These are phyloP conservation scores for Campopleginae sp. DNA, from an alignment of 2,888 invertebrate species.

Conservation along the genomic window DNA sequence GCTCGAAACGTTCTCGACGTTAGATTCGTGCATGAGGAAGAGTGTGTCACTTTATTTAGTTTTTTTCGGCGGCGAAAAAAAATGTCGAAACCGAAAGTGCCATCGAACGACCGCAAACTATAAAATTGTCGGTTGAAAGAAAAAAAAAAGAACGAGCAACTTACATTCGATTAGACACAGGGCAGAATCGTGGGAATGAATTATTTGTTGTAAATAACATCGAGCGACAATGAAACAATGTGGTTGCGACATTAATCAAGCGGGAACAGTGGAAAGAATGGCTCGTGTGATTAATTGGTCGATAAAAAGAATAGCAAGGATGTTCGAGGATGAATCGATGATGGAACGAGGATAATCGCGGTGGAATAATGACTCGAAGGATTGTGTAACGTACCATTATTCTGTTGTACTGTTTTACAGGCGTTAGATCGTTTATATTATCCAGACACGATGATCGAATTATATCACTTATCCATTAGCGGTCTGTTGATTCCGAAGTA, in stretches of 20 bases:
- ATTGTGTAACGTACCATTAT: slow-evolving; percentile 47
- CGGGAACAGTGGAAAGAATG: background rate
- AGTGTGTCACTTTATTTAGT: no score
- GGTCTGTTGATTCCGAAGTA: slow-evolving; percentile 8
- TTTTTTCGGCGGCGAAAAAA: no score
- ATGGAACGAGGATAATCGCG: background rate
- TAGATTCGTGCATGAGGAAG: no score
- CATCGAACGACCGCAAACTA: no score
- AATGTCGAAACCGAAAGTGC: no score
- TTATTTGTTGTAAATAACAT: background rate
- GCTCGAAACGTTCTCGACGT: no score
- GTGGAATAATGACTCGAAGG: no score
- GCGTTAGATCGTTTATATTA: slow-evolving; percentile 58
- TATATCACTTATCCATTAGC: slow-evolving; percentile 64
- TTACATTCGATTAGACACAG: background rate
- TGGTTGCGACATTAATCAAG: background rate
- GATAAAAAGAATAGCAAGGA: background rate
- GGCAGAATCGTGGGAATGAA: background rate
- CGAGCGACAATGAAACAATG: background rate
- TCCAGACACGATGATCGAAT: slow-evolving; percentile 60
- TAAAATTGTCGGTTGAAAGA: background rate
- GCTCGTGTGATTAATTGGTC: background rate
- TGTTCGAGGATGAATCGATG: background rate
- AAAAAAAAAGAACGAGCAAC: background rate
- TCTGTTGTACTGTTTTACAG: background rate